phyloP scores from a whole-genome alignment of 1,140 invertebrate species.

The Leucophenga varia region DNA sequence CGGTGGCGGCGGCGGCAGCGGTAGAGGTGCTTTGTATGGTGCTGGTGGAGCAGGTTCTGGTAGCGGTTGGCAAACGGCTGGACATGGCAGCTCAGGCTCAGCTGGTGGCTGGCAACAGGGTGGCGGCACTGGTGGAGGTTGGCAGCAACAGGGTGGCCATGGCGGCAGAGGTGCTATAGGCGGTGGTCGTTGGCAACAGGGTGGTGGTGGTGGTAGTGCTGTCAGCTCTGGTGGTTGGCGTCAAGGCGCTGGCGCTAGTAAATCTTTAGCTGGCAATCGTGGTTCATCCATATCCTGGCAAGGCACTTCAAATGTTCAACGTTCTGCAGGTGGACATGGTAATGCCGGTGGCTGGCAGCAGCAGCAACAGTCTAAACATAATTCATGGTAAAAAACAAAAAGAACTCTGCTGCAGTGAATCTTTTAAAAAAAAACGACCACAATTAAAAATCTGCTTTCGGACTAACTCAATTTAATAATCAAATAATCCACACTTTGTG shows the following conservation, averaged over 20 bases:
- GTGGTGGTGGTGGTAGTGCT: no score
- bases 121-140: conserved; percentile 19
- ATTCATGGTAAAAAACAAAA: no score
- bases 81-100: conserved; percentile 13
- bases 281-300: conserved; percentile 29
- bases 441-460: no score
- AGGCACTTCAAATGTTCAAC: no score
- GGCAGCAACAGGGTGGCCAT: conserved; percentile 8
- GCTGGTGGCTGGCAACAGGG: conserved; percentile 15
- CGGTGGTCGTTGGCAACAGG: conserved; percentile 22
- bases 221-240: conserved; percentile 1
- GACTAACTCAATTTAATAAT: no score
- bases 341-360: conserved; percentile 33
- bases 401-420: no score
- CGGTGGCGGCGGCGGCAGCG: conserved; percentile 5
- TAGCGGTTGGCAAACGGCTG: conserved; percentile 3
- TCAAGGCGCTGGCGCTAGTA: conserved; percentile 18
- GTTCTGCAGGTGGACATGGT: conserved; percentile 21
- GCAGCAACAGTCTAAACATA: not conserved
- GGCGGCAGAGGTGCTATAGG: conserved; percentile 6
- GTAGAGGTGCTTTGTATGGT: not conserved
- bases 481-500: no score
- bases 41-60: not conserved
- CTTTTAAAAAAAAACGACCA: no score
- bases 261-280: conserved; percentile 29